Conservation (phyloP, 2,888 invertebrate genomes). For the Mamestra brassicae region DNA sequence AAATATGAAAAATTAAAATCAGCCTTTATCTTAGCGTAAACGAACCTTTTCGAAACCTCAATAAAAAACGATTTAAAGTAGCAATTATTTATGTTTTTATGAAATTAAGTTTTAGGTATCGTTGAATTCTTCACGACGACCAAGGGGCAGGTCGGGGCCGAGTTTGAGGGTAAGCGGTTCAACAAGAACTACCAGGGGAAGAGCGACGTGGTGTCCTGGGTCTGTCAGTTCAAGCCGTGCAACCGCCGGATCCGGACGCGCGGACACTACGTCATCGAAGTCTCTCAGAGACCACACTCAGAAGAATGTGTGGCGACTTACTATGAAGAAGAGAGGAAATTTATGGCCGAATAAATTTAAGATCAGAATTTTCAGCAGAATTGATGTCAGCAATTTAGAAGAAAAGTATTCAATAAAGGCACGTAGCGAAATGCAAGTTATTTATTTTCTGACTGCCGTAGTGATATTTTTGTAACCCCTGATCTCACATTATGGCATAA, state of each 20-base stretch:
- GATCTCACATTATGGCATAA: neutral
- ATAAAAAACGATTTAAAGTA: neutral
- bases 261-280: slow-evolving; percentile 49
- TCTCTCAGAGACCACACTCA: slow-evolving; percentile 27
- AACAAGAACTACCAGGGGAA: slow-evolving; percentile 67
- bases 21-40: neutral
- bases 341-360: neutral
- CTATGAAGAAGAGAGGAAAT: slow-evolving; percentile 14
- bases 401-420: no score
- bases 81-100: neutral
- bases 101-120: slow-evolving; percentile 49
- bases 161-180: slow-evolving; percentile 62
- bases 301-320: slow-evolving; percentile 19
- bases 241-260: slow-evolving; percentile 63
- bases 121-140: slow-evolving; percentile 59
- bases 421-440: neutral
- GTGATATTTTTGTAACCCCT: neutral
- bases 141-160: slow-evolving; percentile 58
- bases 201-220: slow-evolving; percentile 60
- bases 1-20: neutral
- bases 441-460: neutral
- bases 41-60: neutral
- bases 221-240: slow-evolving; percentile 55
- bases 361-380: neutral
- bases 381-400: neutral